Conservation (phyloP, 2,888 invertebrate genomes). For the Cheilosia pagana region DNA sequence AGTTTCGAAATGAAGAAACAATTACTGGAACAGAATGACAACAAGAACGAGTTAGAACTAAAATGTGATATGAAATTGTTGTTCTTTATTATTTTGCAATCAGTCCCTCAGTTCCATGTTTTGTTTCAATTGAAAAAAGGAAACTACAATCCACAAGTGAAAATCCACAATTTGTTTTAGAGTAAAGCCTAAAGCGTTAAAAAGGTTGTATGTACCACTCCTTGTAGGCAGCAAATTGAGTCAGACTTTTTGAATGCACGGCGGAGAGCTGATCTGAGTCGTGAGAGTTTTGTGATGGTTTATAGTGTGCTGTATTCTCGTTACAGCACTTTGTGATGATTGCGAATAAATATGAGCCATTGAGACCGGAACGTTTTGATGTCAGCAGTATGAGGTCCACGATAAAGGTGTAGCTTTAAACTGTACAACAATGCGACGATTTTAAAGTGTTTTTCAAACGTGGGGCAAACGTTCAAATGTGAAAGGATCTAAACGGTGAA, state of each 20-base stretch:
- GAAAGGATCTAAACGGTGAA: too few relatives aligned
- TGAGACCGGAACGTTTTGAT: not conserved
- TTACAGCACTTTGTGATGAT: not conserved
- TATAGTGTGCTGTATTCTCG: not conserved
- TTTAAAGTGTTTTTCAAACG: too few relatives aligned
- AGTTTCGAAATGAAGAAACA: slow-evolving; percentile 24
- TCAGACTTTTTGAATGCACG: not conserved
- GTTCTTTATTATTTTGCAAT: slow-evolving; percentile 38
- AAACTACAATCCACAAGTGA: not conserved
- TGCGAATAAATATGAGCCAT: not conserved
- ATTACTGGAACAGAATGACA: slow-evolving; percentile 31
- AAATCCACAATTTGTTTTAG: not conserved
- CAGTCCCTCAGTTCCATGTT: slow-evolving; percentile 61
- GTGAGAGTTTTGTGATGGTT: not conserved
- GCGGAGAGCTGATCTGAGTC: not conserved
- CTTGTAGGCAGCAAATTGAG: not conserved
- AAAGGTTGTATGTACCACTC: not conserved
- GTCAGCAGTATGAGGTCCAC: too few relatives aligned
- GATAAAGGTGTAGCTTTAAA: too few relatives aligned
- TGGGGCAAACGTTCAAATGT: too few relatives aligned
- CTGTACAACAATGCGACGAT: too few relatives aligned
- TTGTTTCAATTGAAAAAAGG: slow-evolving; percentile 5
- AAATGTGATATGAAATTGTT: slow-evolving; percentile 66
- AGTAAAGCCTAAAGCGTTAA: not conserved
- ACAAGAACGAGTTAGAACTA: slow-evolving; percentile 18